A percentile compares a stretch with the other conserved stretches of the same genome.
phyloP scores from a whole-genome alignment of 2,888 invertebrate genomes.

The Drosophila fulvimacula region DNA sequence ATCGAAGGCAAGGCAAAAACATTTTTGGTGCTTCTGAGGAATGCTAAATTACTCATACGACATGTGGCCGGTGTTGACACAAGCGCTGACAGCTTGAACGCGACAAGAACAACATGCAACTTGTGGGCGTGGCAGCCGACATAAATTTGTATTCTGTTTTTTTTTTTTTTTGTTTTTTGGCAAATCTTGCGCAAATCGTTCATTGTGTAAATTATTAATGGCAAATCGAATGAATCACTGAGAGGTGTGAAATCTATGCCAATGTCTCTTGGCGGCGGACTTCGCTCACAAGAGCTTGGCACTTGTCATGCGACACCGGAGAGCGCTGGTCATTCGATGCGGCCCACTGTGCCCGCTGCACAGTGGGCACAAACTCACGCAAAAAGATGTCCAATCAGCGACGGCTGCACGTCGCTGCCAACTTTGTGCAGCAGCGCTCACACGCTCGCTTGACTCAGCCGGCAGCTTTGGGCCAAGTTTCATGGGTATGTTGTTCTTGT shows the following conservation, averaged over 20 bases:
- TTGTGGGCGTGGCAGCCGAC: conserved; percentile 33
- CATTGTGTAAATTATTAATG: conserved; percentile 18
- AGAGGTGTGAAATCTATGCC: conserved; percentile 32
- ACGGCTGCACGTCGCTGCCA: conserved; percentile 15
- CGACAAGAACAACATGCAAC: conserved; percentile 10
- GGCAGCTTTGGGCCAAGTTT: background rate
- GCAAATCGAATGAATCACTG: conserved; percentile 28
- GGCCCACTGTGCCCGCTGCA: conserved; percentile 27
- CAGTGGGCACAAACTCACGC: conserved; percentile 12
- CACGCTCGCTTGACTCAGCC: conserved; percentile 53
- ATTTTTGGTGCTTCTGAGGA: conserved; percentile 62
- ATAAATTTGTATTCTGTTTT: conserved; percentile 1
- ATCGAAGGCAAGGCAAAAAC: background rate
- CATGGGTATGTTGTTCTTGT: conserved; percentile 29
- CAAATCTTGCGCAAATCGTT: conserved; percentile 17
- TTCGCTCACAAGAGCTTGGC: conserved; percentile 28
- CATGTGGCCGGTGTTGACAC: conserved; percentile 53
- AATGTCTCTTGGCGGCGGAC: conserved; percentile 19
- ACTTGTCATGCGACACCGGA: conserved; percentile 43
- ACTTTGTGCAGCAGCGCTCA: conserved; percentile 29
- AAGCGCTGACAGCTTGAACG: conserved; percentile 49
- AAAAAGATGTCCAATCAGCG: conserved; percentile 50
- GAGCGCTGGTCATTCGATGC: conserved; percentile 6
- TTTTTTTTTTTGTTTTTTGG: background rate
- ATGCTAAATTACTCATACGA: conserved; percentile 71